These are phyloP conservation scores for Gasterosteus aculeatus DNA, from an alignment of 2,113 vertebrate species.

Conservation along the genomic window DNA sequence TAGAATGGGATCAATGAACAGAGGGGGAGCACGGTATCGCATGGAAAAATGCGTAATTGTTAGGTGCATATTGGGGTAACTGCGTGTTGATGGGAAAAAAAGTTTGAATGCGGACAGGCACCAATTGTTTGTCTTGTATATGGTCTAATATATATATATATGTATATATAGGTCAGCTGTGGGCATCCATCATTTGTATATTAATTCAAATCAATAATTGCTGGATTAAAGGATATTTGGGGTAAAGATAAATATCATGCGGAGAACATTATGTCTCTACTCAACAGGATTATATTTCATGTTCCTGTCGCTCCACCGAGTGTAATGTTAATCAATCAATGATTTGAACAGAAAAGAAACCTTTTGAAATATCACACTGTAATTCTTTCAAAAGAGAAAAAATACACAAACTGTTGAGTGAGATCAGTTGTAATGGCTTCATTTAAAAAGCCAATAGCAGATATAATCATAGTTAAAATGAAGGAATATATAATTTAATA, in stretches of 20 bases:
- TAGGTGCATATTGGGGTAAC: not conserved
- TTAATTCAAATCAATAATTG: not conserved
- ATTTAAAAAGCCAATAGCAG: conserved; percentile 24
- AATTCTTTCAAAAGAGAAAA: not conserved
- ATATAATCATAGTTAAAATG: conserved; percentile 26
- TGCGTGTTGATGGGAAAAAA: not conserved
- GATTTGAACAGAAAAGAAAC: not conserved
- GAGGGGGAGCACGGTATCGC: conserved; percentile 18
- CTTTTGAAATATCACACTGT: not conserved
- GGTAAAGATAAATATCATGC: not conserved
- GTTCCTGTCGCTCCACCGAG: not conserved
- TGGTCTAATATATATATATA: no score
- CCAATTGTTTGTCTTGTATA: not conserved
- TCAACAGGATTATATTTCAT: not conserved
- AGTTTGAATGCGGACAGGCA: not conserved
- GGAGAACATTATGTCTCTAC: not conserved
- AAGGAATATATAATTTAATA: not conserved
- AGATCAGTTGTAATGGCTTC: conserved; percentile 3
- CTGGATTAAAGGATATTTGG: not conserved
- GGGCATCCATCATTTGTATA: not conserved
- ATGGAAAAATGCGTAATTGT: conserved; percentile 27
- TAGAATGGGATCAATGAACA: conserved; percentile 62
- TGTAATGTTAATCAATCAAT: not conserved
- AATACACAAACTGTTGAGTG: conserved; percentile 2
- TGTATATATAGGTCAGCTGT: not conserved